These are phyloP conservation scores for Drosophila funebris DNA, from an alignment of 1,140 invertebrate genomes.

Conservation along the genomic window DNA sequence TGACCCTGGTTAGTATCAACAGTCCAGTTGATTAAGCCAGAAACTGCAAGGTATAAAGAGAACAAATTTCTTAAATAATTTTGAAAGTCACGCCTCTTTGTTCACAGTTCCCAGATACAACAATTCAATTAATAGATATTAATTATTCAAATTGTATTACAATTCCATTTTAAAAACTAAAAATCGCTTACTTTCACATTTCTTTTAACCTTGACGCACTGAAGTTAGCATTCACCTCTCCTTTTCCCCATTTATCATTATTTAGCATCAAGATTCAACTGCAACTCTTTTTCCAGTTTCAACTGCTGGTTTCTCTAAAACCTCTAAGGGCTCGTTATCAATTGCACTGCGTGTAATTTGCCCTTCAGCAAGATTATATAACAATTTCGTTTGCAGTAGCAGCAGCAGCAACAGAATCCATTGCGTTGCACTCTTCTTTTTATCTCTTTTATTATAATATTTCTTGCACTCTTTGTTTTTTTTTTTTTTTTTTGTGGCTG, in stretches of 20 bases:
- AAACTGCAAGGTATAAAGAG: no score
- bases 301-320: background rate
- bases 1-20: no score
- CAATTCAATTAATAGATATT: no score
- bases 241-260: slow-evolving; percentile 14
- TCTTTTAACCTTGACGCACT: background rate
- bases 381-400: slow-evolving; percentile 53
- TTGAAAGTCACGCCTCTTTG: no score
- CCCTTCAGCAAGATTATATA: slow-evolving; percentile 60
- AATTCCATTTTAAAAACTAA: no score
- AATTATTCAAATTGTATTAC: no score
- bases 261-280: slow-evolving; percentile 12
- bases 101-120: no score
- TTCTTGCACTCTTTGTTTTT: slow-evolving; percentile 2
- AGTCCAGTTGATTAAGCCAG: no score
- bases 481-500: slow-evolving; percentile 49
- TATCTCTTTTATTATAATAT: background rate
- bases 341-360: slow-evolving; percentile 53
- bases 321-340: slow-evolving; percentile 56
- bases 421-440: slow-evolving; percentile 33
- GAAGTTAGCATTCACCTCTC: background rate
- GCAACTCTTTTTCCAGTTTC: slow-evolving; percentile 10
- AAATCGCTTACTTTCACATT: no score
- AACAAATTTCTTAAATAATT: no score
- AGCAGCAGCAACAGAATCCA: background rate